Evolutionary conservation across 2,797 vertebrate species (phyloP).

Genomic region (Poeciliopsis paucimaculata): DNA sequence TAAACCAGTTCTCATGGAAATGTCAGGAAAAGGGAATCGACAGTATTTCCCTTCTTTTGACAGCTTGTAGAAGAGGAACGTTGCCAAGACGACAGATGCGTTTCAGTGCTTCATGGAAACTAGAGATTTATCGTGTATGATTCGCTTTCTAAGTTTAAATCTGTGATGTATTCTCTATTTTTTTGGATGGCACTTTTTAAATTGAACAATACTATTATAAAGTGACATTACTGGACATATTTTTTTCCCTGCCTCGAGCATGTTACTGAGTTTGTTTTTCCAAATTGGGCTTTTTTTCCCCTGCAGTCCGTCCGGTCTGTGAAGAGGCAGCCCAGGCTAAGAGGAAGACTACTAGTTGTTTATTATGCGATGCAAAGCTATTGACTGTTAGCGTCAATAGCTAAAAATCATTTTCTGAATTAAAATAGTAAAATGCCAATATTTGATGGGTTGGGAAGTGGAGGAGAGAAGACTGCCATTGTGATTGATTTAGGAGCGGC

Average conservation of each 20-base stretch:
- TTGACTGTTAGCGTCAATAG: not conserved
- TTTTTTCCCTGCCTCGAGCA: not conserved
- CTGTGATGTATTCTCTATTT: not conserved
- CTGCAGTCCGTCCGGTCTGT: no score
- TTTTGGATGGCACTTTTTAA: not conserved
- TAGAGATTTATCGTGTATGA: not conserved
- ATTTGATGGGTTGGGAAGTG: conserved; percentile 93
- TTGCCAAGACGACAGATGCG: not conserved
- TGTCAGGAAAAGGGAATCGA: not conserved
- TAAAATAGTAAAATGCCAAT: conserved; percentile 86
- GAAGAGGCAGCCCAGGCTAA: conserved; percentile 49
- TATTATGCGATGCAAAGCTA: conserved; percentile 29
- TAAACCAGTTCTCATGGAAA: not conserved
- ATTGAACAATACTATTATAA: not conserved
- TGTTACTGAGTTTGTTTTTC: not conserved
- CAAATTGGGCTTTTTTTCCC: not conserved
- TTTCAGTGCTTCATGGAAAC: not conserved
- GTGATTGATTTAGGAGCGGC: conserved; percentile 95
- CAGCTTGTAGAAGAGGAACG: not conserved
- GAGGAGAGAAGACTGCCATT: conserved; percentile 96
- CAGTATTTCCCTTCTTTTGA: not conserved
- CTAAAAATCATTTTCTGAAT: not conserved
- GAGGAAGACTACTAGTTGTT: conserved; percentile 51
- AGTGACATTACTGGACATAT: no score
- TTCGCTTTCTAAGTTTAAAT: not conserved